These are phyloP conservation scores for Chalcis sispes DNA, from an alignment of 2,888 invertebrate genomes.

Conservation along the genomic window DNA sequence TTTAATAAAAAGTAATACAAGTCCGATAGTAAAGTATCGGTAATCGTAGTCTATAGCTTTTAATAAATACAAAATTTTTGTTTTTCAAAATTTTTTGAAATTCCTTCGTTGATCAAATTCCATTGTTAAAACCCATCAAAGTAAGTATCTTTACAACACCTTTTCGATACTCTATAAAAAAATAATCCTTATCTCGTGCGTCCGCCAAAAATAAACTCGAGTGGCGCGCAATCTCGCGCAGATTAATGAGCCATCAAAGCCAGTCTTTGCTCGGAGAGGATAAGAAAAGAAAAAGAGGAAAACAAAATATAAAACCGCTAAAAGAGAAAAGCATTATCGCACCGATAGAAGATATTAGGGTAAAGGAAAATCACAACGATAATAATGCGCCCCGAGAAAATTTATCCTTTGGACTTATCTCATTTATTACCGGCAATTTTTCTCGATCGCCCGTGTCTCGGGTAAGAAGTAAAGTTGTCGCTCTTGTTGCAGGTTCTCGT, in stretches of 20 bases:
- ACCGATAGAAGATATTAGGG: too few species aligned
- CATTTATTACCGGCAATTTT: constrained; percentile 69
- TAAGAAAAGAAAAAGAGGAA: background rate
- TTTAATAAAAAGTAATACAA: too few species aligned
- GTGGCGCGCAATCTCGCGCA: background rate
- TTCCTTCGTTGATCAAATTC: background rate
- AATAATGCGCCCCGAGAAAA: constrained; percentile 64
- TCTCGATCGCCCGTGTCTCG: constrained; percentile 50
- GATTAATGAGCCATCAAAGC: constrained; percentile 35
- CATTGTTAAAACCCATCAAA: too few species aligned
- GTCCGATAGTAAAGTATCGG: too few species aligned
- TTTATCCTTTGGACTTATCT: constrained; percentile 71
- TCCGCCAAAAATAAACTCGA: background rate
- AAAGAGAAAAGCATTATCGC: background rate
- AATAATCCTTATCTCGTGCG: too few species aligned
- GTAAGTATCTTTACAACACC: background rate
- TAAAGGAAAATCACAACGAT: constrained; percentile 63
- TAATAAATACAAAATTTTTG: too few species aligned
- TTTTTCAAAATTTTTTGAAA: too few species aligned
- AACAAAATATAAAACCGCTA: background rate
- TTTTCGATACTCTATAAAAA: background rate
- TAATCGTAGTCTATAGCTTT: too few species aligned
- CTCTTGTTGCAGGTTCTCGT: constrained; percentile 52
- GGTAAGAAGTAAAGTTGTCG: constrained; percentile 57
- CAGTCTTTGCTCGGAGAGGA: background rate